A percentile compares a stretch with the other conserved stretches of the same genome.
Conservation (phyloP, 2,888 invertebrate genomes). For the Phytoseiulus persimilis region DNA sequence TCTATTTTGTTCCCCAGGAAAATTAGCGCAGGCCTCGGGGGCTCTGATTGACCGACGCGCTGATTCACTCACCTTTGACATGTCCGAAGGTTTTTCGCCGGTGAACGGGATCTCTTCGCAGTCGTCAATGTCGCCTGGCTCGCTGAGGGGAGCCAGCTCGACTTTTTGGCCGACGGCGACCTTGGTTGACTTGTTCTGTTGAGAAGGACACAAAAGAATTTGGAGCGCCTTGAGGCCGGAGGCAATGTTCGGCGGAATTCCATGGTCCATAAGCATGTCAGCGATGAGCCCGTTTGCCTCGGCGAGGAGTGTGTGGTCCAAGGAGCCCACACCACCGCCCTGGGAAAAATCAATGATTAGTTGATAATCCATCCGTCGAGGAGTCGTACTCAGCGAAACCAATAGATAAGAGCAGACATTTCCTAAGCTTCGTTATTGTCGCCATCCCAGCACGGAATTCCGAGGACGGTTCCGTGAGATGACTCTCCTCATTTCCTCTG, state of each 20-base stretch:
- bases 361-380: background rate
- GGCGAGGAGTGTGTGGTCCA: slow-evolving; percentile 52
- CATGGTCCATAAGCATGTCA: slow-evolving; percentile 55
- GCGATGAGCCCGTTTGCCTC: slow-evolving; percentile 57
- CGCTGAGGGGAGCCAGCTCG: slow-evolving; percentile 34
- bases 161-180: slow-evolving; percentile 31
- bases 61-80: slow-evolving; percentile 51
- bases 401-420: background rate
- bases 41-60: background rate
- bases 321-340: slow-evolving; percentile 37
- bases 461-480: too few relatives aligned
- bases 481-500: too few relatives aligned
- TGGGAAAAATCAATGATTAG: background rate
- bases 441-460: too few relatives aligned
- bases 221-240: slow-evolving; percentile 55
- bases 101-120: slow-evolving; percentile 55
- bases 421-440: background rate
- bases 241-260: slow-evolving; percentile 54
- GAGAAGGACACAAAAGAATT: slow-evolving; percentile 53
- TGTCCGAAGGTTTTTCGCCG: slow-evolving; percentile 53
- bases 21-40: too few relatives aligned
- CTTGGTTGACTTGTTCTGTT: slow-evolving; percentile 48
- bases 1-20: too few relatives aligned
- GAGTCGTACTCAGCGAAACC: background rate
- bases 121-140: slow-evolving; percentile 48